Base-by-base conservation (phyloP, 1,140 invertebrate genomes). In the Rhagoletis zephyria region DNA sequence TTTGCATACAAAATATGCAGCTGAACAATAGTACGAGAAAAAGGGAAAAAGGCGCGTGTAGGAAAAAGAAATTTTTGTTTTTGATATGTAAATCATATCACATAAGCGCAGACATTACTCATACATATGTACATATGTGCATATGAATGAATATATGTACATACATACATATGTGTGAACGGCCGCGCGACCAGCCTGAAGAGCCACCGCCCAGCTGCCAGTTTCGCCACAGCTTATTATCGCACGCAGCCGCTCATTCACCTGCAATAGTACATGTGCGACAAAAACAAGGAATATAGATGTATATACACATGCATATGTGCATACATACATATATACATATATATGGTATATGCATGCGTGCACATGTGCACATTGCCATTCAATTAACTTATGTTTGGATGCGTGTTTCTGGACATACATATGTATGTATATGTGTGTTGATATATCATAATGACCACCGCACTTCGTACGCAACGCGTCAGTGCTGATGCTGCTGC, bases 41-140 rank as follows among this genome's bases (percentile, higher is more conserved):
- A 67, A 67, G 30, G 12, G 30, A 30, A 30, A 67, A 67, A 67
- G 30, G 12, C 19, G 64, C 30, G 40, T 67, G 30, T 67, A 4
- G 9, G 64, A 42, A 67, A 67, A 40, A 67, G 64, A 74, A 74
- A 74, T 74, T 74, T 74, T 74, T 51, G 40, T 12, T 48, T 48
- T 14, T 56, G 14, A 56, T 56, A 81, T 81, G 74, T 81, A 81
- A 81, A 56, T 81, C 7, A 19, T 48, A 19, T 12, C 70, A 19
- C 45, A n/a, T 48, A 74, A 16, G 40, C 67, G 67, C 14, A 12
- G 42, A 14, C 14, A 7, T 48, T 42, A 74, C 10, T 16, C 7
- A 30, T 48, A 56, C 51, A 81, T 4, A 4, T 5, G 16, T 16
- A 30, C 6, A 14, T 6, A 56, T 56, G 9, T 81, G 16, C 5